Evolutionary conservation across 1,140 invertebrate species (phyloP), one percentile per base, ranked within the genome.

Genomic region (Temnothorax curvispinosus): DNA sequence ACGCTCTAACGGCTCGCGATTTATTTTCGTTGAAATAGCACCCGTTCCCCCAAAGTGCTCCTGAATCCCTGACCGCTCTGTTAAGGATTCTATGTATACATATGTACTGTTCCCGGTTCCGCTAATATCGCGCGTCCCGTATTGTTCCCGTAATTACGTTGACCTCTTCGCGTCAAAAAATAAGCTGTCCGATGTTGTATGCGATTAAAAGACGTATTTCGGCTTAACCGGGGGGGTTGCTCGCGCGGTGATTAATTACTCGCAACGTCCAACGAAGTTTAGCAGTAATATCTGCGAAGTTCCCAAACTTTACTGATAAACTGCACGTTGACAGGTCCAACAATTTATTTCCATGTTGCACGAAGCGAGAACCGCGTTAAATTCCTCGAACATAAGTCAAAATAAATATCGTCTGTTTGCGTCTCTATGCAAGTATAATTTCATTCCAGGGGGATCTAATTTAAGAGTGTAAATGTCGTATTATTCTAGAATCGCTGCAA

Each of bases 11-110:
- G 65, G 64, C 82, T 32, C 72, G 54, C 81, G 81, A 88, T 88
- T 88, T 88, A 88, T 88, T 86, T 86, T 89, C 85, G 65, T 89
- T 87, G 88, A 90, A 90, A 89, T 90, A 90, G 88, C 80, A 52
- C 50, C 50, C 65, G 72, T 21, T 27, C 27, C 74, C 35, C 60
- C 11, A 38, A 85, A 85, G 87, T 81, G 62, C 62, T 64, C 41
- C 58, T 44, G 52, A 18, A 27, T 9, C 35, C 35, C 21, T 18
- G 58, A 50, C 11, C 44, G 32, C 58, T 32, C 32, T 78, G 44
- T 80, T 38, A 52, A 35, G 67, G n/a, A 74, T 74, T 21, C 32
- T 67, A 80, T 67, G 60, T 80, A 80, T 52, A 80, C 44, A 80
- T 80, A 80, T 52, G 47, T 80, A 80, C n/a, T 9, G 32, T 67